Base-by-base conservation (phyloP, 2,888 invertebrate species). In the Oxystoma pomonae region DNA sequence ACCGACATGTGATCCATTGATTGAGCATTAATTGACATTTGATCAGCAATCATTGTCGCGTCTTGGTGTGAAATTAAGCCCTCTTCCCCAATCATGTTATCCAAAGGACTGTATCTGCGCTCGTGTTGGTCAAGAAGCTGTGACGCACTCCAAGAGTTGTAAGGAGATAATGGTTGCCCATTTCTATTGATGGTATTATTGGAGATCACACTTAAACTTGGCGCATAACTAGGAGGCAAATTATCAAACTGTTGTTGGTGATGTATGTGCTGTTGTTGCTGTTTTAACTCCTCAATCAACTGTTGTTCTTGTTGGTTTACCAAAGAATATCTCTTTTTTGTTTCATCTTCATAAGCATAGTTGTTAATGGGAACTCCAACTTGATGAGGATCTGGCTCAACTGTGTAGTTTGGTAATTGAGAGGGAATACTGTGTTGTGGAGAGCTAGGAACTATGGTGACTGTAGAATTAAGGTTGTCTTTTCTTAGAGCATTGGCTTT, bases 71-170 rank as follows among this genome's bases (percentile, higher is more conserved):
- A 71, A 57, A 74, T 67, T 64, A 76, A 65, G 20, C 77, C 75
- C 55, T 78, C 77, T 16, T 74, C 72, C 21, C 70, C 70, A 68
- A 72, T 67, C 67, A 73, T 68, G 35, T 69, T 72, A n/a, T 74
- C 77, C 71, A 81, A 74, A 0, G 85, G 84, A 69, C 84, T 84
- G 65, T 82, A 82, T 20, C 85, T 75, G 57, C 84, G 76, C 71
- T 86, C 85, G 70, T 86, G 85, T 70, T 85, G 85, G 68, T 84
- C 83, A 1, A 86, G 74, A 12, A 86, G 75, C 69, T 86, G 85
- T 1, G 84, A 84, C 1, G 86, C 86, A 20, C 83, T 84, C 86
- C 86, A 86, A 1, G 83, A 84, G 70, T 84, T 85, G 71, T 81
- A 84, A 0, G 84, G 85, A 67, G 82, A 84, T 35, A 84, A 73